A percentile compares a stretch with the other conserved stretches of the same genome.
Evolutionary conservation across 2,113 vertebrate species (phyloP).

Genomic region (Pachyramphus minor): DNA sequence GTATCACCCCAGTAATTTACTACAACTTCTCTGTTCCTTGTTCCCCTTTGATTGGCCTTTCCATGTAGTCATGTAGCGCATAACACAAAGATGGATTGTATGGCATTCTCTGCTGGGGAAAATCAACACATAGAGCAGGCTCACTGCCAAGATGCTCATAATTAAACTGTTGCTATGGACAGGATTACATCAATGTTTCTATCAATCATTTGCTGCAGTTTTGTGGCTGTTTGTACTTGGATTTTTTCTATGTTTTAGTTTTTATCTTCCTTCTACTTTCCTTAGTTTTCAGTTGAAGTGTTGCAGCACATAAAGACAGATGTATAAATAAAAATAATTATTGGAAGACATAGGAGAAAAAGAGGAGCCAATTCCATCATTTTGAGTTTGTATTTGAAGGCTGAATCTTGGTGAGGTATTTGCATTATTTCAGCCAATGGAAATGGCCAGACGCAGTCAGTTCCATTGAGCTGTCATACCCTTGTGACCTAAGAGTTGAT

Average conservation of each 20-base stretch:
- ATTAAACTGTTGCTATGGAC: conserved; percentile 76
- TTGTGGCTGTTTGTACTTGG: not conserved
- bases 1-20: conserved; percentile 42
- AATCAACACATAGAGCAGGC: conserved; percentile 77
- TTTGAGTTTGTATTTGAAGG: not conserved
- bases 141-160: conserved; percentile 73
- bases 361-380: not conserved
- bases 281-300: not conserved
- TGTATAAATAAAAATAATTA: not conserved
- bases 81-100: conserved; percentile 82
- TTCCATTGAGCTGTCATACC: not conserved
- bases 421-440: not conserved
- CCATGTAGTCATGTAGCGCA: conserved; percentile 67
- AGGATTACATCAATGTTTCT: conserved; percentile 49
- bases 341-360: not conserved
- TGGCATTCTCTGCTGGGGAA: conserved; percentile 79
- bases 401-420: not conserved
- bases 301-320: not conserved
- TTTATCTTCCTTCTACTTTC: not conserved
- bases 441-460: not conserved
- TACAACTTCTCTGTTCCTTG: conserved; percentile 45
- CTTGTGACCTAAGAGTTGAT: not conserved
- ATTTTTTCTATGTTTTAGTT: not conserved
- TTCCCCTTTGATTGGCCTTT: conserved; percentile 76
- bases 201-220: conserved; percentile 18